These are phyloP conservation scores for Lasioglossum vierecki DNA, from an alignment of 2,888 invertebrate genomes.

Conservation along the genomic window DNA sequence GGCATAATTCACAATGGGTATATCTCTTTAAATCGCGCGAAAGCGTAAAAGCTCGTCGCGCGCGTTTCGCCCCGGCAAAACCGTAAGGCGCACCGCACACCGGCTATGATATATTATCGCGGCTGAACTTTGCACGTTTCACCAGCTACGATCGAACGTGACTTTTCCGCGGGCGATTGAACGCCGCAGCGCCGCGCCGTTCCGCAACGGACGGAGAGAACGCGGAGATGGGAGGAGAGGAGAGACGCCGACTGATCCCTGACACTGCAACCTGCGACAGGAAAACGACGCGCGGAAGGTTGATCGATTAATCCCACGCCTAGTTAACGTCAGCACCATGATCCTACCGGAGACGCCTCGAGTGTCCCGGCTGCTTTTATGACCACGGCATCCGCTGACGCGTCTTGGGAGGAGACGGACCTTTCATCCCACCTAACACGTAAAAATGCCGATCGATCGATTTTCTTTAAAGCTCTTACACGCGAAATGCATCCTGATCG, in stretches of 20 bases:
- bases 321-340: constrained; percentile 43
- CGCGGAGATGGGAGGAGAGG: neutral
- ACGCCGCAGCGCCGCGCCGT: constrained; percentile 21
- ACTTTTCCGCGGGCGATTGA: constrained; percentile 69
- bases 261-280: constrained; percentile 42
- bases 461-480: neutral
- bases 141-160: constrained; percentile 67
- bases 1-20: constrained; percentile 79
- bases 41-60: constrained; percentile 78
- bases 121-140: constrained; percentile 70
- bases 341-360: constrained; percentile 32
- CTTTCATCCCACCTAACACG: neutral
- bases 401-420: neutral
- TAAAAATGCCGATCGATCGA: constrained; percentile 21
- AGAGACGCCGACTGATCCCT: constrained; percentile 41
- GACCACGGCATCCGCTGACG: neutral
- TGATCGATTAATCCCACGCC: constrained; percentile 56
- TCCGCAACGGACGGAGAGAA: neutral
- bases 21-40: constrained; percentile 80
- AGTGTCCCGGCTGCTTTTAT: constrained; percentile 16
- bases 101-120: constrained; percentile 66
- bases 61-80: constrained; percentile 37
- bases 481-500: constrained; percentile 9
- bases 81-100: constrained; percentile 34
- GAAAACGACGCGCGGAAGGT: constrained; percentile 19